Conservation (phyloP, 2,113 vertebrate genomes). For the Ia io region DNA sequence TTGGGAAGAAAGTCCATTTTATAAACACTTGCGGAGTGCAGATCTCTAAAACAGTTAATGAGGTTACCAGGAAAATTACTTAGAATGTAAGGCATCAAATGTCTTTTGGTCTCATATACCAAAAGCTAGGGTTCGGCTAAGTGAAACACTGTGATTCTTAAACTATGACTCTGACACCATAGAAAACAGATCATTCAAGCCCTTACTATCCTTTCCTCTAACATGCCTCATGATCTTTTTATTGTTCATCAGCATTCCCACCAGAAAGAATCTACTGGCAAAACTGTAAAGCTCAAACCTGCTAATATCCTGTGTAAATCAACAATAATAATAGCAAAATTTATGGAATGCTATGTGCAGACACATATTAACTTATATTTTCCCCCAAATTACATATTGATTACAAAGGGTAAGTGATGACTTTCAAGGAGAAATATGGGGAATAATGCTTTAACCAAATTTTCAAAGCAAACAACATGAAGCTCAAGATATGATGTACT, state of each 20-base stretch:
- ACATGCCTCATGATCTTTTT: background rate
- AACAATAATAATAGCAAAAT: background rate
- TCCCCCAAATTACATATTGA: background rate
- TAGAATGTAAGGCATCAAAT: background rate
- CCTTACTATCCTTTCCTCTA: conserved; percentile 15
- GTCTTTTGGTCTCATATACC: background rate
- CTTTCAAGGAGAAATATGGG: conserved; percentile 18
- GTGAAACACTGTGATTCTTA: background rate
- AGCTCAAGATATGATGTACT: background rate
- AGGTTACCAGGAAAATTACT: background rate
- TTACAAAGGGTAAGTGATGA: conserved; percentile 26
- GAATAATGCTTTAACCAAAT: background rate
- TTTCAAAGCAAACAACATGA: conserved; percentile 28
- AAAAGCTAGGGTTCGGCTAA: conserved; percentile 7
- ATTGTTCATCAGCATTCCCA: background rate
- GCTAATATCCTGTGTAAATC: background rate
- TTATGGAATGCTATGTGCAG: background rate
- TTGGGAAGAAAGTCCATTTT: background rate
- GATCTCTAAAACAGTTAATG: background rate
- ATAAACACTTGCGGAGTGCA: background rate
- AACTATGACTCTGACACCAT: background rate
- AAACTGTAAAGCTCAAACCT: conserved; percentile 18
- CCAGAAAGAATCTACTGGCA: background rate
- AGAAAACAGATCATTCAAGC: background rate
- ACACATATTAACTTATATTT: background rate